These are phyloP conservation scores for Microcaecilia unicolor DNA, from an alignment of 2,797 vertebrate species.

Conservation along the genomic window DNA sequence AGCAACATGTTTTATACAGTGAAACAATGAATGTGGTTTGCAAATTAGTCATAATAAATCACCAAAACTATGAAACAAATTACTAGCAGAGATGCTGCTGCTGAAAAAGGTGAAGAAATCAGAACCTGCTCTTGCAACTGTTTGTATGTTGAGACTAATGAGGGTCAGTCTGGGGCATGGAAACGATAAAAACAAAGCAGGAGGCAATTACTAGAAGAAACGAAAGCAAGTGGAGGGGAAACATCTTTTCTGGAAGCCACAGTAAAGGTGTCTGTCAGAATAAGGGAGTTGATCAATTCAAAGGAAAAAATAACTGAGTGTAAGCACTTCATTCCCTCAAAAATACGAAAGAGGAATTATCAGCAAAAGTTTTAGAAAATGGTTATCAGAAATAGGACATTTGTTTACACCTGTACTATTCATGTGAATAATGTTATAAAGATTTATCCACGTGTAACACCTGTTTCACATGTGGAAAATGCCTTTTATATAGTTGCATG, in stretches of 20 bases:
- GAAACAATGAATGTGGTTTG: constrained; percentile 34
- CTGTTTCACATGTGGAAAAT: too few relatives aligned
- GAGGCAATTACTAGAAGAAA: neutral
- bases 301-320: too few relatives aligned
- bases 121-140: neutral
- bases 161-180: constrained; percentile 35
- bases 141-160: constrained; percentile 8
- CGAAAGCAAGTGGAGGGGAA: constrained; percentile 7
- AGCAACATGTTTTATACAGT: constrained; percentile 32
- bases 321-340: too few relatives aligned
- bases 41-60: constrained; percentile 38
- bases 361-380: too few relatives aligned
- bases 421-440: too few relatives aligned
- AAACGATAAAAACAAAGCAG: constrained; percentile 23
- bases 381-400: too few relatives aligned
- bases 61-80: constrained; percentile 29
- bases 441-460: too few relatives aligned
- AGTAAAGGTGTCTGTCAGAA: too few relatives aligned
- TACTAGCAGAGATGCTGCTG: neutral
- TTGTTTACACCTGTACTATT: too few relatives aligned
- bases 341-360: too few relatives aligned
- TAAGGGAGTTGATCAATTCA: too few relatives aligned
- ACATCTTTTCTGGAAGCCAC: neutral
- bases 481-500: too few relatives aligned
- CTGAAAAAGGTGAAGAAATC: neutral